These are phyloP conservation scores for Propithecus coquereli DNA, from an alignment of 2,113 vertebrate genomes.

Conservation along the genomic window DNA sequence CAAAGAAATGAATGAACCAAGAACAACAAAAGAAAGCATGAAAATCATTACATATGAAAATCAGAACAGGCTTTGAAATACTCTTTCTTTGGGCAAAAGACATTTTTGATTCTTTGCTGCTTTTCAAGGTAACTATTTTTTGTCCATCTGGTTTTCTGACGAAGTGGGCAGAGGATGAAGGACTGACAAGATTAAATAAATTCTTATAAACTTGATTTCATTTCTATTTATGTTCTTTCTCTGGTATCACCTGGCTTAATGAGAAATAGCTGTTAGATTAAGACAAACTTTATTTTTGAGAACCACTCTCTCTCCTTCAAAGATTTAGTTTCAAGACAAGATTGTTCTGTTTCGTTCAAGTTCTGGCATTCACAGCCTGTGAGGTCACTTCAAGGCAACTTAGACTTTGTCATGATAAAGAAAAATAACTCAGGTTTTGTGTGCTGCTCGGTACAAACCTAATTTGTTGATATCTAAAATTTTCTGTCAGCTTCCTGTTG, in stretches of 20 bases:
- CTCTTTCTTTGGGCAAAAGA: neutral
- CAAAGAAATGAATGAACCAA: neutral
- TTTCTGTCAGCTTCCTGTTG: neutral
- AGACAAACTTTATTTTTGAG: neutral
- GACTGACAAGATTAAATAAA: neutral
- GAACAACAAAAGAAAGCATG: neutral
- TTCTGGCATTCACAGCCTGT: neutral
- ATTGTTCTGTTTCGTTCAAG: neutral
- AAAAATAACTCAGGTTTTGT: neutral
- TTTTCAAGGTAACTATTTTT: neutral
- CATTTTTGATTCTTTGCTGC: neutral
- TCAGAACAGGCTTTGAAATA: neutral
- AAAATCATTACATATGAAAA: neutral
- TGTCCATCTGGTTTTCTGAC: conserved; percentile 2
- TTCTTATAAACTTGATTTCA: neutral
- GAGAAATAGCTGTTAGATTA: neutral
- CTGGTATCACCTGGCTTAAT: neutral
- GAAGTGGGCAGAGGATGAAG: neutral
- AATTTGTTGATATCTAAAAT: neutral
- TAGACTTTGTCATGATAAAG: neutral
- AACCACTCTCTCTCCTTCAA: neutral
- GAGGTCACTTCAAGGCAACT: neutral
- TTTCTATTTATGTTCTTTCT: neutral
- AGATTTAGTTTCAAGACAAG: neutral
- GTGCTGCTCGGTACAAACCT: neutral